These are phyloP conservation scores for Drosophila nr. fundita DNA, from an alignment of 2,888 invertebrate genomes.

Conservation along the genomic window DNA sequence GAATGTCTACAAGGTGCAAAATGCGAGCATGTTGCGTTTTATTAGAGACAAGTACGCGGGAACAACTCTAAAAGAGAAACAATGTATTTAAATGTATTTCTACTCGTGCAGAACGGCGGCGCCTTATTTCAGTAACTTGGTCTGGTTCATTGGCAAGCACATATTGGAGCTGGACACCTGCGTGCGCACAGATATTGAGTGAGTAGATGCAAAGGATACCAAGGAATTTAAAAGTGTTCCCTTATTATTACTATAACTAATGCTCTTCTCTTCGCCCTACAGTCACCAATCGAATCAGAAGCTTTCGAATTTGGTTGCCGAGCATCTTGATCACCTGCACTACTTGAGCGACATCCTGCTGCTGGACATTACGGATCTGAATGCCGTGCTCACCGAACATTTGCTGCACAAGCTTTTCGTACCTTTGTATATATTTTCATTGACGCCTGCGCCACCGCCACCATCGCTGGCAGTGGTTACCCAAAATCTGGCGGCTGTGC, in stretches of 20 bases:
- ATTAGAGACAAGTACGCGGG: constrained; percentile 91
- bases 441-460: constrained; percentile 87
- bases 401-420: constrained; percentile 96
- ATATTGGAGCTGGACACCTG: constrained; percentile 97
- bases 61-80: constrained; percentile 26
- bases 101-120: constrained; percentile 91
- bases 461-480: constrained; percentile 87
- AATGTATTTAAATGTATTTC: background rate
- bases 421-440: constrained; percentile 96
- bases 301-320: constrained; percentile 96
- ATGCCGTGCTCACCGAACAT: constrained; percentile 97
- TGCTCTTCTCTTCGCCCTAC: constrained; percentile 77
- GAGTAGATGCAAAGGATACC: constrained; percentile 80
- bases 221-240: background rate
- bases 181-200: constrained; percentile 98
- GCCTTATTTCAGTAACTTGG: constrained; percentile 99
- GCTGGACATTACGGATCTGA: constrained; percentile 95
- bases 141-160: constrained; percentile 99
- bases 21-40: constrained; percentile 97
- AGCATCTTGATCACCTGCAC: constrained; percentile 98
- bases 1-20: constrained; percentile 98
- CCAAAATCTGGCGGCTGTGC: constrained; percentile 88
- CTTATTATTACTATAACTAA: background rate
- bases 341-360: constrained; percentile 98
- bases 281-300: constrained; percentile 96